Percentiles rank a stretch among this genome's conserved stretches.
Conservation (phyloP, 2,797 vertebrate genomes). For the Cetoscarus ocellatus region DNA sequence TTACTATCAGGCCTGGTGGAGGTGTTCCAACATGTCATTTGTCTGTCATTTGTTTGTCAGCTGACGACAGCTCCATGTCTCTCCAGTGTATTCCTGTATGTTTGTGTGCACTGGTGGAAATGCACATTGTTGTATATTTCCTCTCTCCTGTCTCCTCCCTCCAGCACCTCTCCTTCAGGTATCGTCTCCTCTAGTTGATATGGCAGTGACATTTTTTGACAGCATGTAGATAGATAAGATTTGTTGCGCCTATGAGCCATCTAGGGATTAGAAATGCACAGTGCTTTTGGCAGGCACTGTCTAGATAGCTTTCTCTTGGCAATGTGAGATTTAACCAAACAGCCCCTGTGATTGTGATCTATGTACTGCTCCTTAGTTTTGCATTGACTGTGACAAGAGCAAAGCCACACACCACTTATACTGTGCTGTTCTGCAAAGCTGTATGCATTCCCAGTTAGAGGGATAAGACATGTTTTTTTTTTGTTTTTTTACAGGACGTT, state of each 20-base stretch:
- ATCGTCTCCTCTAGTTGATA: constrained; percentile 82
- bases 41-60: constrained; percentile 89
- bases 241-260: constrained; percentile 82
- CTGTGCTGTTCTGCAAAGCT: constrained; percentile 44
- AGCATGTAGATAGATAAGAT: constrained; percentile 87
- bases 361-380: constrained; percentile 77
- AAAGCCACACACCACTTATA: constrained; percentile 63
- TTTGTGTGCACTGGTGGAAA: constrained; percentile 51
- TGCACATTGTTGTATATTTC: constrained; percentile 74
- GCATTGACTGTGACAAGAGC: constrained; percentile 72
- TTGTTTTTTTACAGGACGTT: constrained; percentile 13
- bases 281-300: constrained; percentile 78
- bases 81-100: constrained; percentile 70
- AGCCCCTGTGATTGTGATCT: constrained; percentile 79
- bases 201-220: constrained; percentile 86
- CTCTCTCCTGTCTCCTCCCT: constrained; percentile 59
- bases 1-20: constrained; percentile 85
- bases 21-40: constrained; percentile 88
- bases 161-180: constrained; percentile 81
- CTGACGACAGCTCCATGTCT: constrained; percentile 79
- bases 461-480: constrained; percentile 11
- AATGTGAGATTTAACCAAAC: constrained; percentile 78
- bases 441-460: constrained; percentile 60
- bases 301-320: constrained; percentile 83
- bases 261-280: constrained; percentile 83